These are phyloP conservation scores for Pyrrhia umbra DNA, from an alignment of 2,888 invertebrate genomes.

Conservation along the genomic window DNA sequence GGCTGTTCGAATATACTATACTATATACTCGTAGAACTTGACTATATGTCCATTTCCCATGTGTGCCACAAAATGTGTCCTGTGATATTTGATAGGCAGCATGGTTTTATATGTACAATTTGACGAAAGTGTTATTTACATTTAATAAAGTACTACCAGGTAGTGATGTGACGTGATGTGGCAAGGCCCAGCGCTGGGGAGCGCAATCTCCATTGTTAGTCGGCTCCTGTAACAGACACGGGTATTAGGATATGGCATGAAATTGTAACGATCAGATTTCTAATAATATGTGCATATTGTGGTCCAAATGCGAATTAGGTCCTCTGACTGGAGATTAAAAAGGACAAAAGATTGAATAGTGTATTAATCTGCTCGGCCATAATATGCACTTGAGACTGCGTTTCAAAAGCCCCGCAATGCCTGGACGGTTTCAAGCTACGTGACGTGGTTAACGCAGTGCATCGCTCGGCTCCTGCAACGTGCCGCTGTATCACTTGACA, in stretches of 20 bases:
- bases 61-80: too few relatives aligned
- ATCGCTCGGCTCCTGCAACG: slow-evolving; percentile 51
- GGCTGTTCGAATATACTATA: too few relatives aligned
- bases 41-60: too few relatives aligned
- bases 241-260: slow-evolving; percentile 1
- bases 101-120: too few relatives aligned
- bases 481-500: slow-evolving; percentile 47
- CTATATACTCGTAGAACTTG: too few relatives aligned
- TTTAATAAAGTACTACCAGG: slow-evolving; percentile 85
- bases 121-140: too few relatives aligned
- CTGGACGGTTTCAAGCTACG: slow-evolving; percentile 37
- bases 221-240: slow-evolving; percentile 77
- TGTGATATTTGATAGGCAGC: too few relatives aligned
- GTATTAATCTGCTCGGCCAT: slow-evolving; percentile 1
- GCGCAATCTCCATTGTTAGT: slow-evolving; percentile 78
- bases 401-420: slow-evolving; percentile 55
- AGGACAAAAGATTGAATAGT: neutral
- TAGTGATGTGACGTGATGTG: slow-evolving; percentile 91
- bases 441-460: slow-evolving; percentile 52
- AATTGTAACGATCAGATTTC: neutral
- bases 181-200: slow-evolving; percentile 88
- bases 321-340: neutral
- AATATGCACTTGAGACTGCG: slow-evolving; percentile 34
- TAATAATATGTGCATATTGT: slow-evolving; percentile 39
- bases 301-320: too few relatives aligned